Evolutionary conservation across 2,888 invertebrate genomes (phyloP), one percentile per base, ranked within the genome.

Genomic region (Tenthredo scrophulariae): DNA sequence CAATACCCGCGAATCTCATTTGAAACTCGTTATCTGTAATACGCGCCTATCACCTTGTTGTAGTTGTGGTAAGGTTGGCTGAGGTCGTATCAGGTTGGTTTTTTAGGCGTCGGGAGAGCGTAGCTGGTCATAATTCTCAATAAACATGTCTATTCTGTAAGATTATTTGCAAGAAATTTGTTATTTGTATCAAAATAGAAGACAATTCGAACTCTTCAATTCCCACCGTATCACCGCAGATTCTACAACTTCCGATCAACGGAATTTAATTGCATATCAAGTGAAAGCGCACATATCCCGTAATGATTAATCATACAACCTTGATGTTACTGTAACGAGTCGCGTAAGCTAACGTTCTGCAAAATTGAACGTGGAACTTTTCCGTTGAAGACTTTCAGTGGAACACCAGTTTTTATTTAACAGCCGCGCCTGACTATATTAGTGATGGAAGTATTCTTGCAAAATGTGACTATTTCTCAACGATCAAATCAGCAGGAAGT

Each of bases 1-100:
- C 37, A 40, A 62, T 40, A 54, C 77, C 80, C 37, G 43, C 85
- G 90, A 88, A 89, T 88, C 90, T 88, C 88, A 85, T 89, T 90
- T 87, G 88, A 89, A 89, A 87, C 86, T 89, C 88, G 90, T 89
- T 87, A 85, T 62, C 75, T 33, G 84, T 84, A 83, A 83, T 80
- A 80, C n/a, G 62, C 65, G 37, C 22, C 40, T 80, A 80, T 80
- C 83, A 70, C 65, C 43, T 83, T 40, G 58, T 80, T 40, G 62
- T n/a, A 77, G 58, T 40, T n/a, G 40, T 22, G 72, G n/a, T 74
- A 26, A 37, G 54, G 50, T 54, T 33, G 37, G 80, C 26, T 22
- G 26, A 62, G 33, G 58, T 62, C 33, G 62, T 40, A 26, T 62
- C 62, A 26, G 5, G 37, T 29, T 40, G 13, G 37, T 29, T 40